Evolutionary conservation across 2,113 vertebrate genomes (phyloP).

Genomic region (Gadus macrocephalus): DNA sequence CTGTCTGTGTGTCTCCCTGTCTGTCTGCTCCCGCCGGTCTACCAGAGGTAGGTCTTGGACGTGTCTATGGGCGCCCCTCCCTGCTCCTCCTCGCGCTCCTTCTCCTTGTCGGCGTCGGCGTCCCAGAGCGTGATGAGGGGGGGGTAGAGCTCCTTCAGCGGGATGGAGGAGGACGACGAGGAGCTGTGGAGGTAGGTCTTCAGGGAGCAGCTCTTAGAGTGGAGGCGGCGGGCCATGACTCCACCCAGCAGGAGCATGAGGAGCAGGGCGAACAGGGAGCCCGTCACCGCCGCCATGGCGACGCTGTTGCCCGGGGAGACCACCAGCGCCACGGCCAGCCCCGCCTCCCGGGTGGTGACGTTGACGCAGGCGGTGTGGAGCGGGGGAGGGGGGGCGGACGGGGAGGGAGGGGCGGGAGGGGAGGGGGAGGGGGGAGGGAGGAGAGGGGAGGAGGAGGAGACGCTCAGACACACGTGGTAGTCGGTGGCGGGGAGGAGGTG

Average conservation of each 20-base stretch:
- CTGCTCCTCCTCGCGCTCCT: slow-evolving; percentile 51
- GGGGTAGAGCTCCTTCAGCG: slow-evolving; percentile 76
- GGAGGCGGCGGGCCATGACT: slow-evolving; percentile 61
- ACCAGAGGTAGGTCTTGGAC: not conserved
- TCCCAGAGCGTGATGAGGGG: slow-evolving; percentile 82
- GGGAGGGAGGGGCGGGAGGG: slow-evolving; percentile 13
- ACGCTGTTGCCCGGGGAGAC: slow-evolving; percentile 63
- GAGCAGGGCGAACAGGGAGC: slow-evolving; percentile 75
- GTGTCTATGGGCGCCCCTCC: not conserved
- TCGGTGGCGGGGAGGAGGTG: slow-evolving; percentile 75
- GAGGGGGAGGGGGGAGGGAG: slow-evolving; percentile 5
- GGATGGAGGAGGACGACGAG: slow-evolving; percentile 71
- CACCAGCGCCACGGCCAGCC: slow-evolving; percentile 69
- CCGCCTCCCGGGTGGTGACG: slow-evolving; percentile 74
- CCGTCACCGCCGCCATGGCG: slow-evolving; percentile 74
- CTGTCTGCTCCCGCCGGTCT: not conserved
- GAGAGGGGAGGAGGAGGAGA: slow-evolving; percentile 41
- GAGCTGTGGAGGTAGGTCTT: slow-evolving; percentile 75
- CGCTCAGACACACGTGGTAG: slow-evolving; percentile 76
- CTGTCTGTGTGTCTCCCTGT: not conserved
- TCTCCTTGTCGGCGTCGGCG: slow-evolving; percentile 75
- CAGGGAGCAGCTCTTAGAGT: slow-evolving; percentile 55
- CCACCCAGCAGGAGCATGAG: slow-evolving; percentile 72
- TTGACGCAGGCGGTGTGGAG: slow-evolving; percentile 74
- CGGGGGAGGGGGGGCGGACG: slow-evolving; percentile 37